These are phyloP conservation scores for Rhizoglyphus robini DNA, from an alignment of 1,140 invertebrate species.

Conservation along the genomic window DNA sequence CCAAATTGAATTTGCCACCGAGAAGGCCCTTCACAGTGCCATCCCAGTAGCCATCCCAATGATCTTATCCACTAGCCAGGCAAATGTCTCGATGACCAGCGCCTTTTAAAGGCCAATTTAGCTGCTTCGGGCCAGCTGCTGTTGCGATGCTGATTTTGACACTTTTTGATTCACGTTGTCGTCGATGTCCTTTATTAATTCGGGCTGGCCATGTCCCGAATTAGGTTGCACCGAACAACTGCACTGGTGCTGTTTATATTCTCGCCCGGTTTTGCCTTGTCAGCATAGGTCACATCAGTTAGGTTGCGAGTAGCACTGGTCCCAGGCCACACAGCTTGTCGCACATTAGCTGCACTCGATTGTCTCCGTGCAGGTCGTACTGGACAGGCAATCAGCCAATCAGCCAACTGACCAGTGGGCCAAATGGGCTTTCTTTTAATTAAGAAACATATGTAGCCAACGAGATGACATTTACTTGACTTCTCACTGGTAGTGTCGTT, in stretches of 20 bases:
- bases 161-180: constrained; percentile 15
- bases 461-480: background rate
- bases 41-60: background rate
- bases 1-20: constrained; percentile 11
- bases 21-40: background rate
- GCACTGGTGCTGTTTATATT: background rate
- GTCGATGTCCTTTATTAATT: constrained; percentile 6
- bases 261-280: background rate
- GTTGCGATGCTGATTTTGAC: constrained; percentile 14
- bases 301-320: background rate
- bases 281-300: constrained; percentile 8
- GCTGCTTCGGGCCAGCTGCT: background rate
- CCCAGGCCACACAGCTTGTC: background rate
- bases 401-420: background rate
- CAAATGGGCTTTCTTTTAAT: background rate
- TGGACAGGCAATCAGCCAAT: background rate
- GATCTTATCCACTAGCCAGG: background rate
- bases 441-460: constrained; percentile 6
- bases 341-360: background rate
- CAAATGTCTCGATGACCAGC: background rate
- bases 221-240: background rate
- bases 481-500: background rate
- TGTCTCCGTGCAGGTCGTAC: background rate
- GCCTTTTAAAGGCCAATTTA: background rate
- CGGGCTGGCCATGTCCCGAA: background rate